A percentile compares a stretch with the other conserved stretches of the same genome.
These are phyloP conservation scores for Pantherophis vulpinus DNA, from an alignment of 2,797 vertebrate genomes.

Conservation along the genomic window DNA sequence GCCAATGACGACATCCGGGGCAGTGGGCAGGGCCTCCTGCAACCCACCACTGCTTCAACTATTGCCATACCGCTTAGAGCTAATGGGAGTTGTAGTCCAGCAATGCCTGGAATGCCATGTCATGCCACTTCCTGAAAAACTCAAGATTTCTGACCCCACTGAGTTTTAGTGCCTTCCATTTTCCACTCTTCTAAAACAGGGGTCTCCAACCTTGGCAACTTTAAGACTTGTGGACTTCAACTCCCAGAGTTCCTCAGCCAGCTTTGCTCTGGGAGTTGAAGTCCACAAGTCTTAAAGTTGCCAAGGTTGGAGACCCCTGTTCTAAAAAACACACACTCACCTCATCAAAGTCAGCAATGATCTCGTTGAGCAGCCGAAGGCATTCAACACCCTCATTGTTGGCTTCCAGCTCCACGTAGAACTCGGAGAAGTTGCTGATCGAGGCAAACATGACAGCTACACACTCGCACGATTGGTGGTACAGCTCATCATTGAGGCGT, in stretches of 20 bases:
- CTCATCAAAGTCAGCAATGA: slow-evolving; percentile 95
- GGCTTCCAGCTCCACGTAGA: slow-evolving; percentile 95
- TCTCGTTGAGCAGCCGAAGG: slow-evolving; percentile 91
- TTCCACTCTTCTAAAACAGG: not conserved
- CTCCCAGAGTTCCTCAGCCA: too few relatives aligned
- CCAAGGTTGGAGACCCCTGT: too few relatives aligned
- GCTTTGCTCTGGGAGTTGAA: too few relatives aligned
- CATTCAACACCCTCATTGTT: slow-evolving; percentile 96
- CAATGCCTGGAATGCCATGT: not conserved
- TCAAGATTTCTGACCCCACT: not conserved
- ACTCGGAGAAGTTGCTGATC: slow-evolving; percentile 96
- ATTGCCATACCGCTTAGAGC: not conserved
- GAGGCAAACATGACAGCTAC: slow-evolving; percentile 97
- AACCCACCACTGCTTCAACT: not conserved
- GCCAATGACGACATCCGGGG: too few relatives aligned
- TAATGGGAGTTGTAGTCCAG: not conserved
- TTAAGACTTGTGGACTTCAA: too few relatives aligned
- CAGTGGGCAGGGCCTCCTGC: too few relatives aligned
- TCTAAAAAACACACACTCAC: slow-evolving; percentile 56
- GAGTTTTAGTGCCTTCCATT: not conserved
- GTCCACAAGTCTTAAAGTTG: too few relatives aligned
- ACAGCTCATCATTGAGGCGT: slow-evolving; percentile 89
- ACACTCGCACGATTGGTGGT: slow-evolving; percentile 95
- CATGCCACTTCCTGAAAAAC: not conserved
- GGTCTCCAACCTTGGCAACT: too few relatives aligned